Evolutionary conservation across 2,113 vertebrate genomes (phyloP).

Genomic region (Oncorhynchus keta): DNA sequence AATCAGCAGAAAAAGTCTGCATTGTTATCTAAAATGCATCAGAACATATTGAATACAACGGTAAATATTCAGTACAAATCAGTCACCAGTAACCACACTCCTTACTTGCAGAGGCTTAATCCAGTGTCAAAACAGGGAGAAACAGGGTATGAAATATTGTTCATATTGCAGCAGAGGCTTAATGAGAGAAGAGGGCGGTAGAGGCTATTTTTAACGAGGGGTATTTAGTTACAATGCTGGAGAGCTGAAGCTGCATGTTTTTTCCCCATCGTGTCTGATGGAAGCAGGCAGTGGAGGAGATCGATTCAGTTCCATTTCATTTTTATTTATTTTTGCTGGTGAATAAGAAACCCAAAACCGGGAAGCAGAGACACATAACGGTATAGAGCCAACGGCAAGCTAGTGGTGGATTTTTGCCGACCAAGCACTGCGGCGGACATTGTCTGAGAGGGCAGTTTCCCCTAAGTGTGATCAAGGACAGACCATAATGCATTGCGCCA

Average conservation of each 20-base stretch:
- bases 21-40: neutral
- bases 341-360: conserved; percentile 46
- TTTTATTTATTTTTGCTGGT: conserved; percentile 40
- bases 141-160: neutral
- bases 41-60: neutral
- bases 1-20: conserved; percentile 8
- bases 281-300: conserved; percentile 31
- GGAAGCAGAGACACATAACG: conserved; percentile 33
- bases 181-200: neutral
- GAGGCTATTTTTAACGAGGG: conserved; percentile 21
- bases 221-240: conserved; percentile 55
- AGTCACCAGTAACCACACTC: neutral
- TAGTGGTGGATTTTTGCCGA: conserved; percentile 24
- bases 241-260: conserved; percentile 27
- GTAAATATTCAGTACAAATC: neutral
- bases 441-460: conserved; percentile 9
- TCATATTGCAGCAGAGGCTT: neutral
- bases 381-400: conserved; percentile 20
- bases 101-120: neutral
- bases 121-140: neutral
- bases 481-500: conserved; percentile 13
- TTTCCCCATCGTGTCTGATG: conserved; percentile 18
- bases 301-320: conserved; percentile 45
- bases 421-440: conserved; percentile 23
- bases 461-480: conserved; percentile 15